These are phyloP conservation scores for Meghimatium bilineatum DNA, from an alignment of 2,888 invertebrate genomes.

Conservation along the genomic window DNA sequence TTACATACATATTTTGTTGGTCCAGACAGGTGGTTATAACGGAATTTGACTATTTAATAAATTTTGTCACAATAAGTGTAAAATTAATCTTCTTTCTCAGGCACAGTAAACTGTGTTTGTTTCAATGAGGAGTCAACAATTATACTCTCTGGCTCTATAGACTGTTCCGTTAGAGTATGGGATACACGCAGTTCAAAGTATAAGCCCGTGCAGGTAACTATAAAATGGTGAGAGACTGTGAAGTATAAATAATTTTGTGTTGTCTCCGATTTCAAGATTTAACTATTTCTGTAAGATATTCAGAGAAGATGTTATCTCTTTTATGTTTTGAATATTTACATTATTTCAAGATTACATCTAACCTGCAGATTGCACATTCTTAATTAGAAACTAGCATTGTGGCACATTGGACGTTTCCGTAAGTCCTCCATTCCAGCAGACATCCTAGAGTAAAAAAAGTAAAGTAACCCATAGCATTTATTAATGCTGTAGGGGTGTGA, in stretches of 20 bases:
- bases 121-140: conserved; percentile 97
- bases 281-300: not conserved
- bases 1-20: too few species aligned
- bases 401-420: too few species aligned
- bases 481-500: too few species aligned
- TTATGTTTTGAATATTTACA: too few species aligned
- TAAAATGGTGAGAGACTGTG: not conserved
- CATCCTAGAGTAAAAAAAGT: too few species aligned
- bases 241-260: not conserved
- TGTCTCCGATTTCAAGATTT: not conserved
- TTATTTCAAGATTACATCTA: too few species aligned
- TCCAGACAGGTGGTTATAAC: too few species aligned
- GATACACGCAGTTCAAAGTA: conserved; percentile 84
- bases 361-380: too few species aligned
- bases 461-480: too few species aligned
- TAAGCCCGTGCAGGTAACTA: conserved; percentile 84
- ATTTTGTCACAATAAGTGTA: not conserved
- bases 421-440: too few species aligned
- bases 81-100: conserved; percentile 72
- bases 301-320: too few species aligned
- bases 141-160: conserved; percentile 93
- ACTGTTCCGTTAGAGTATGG: conserved; percentile 95
- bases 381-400: too few species aligned
- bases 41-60: not conserved
- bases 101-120: conserved; percentile 88